Conservation (phyloP, 1,140 invertebrate genomes). For the Andrena cerasifolii region DNA sequence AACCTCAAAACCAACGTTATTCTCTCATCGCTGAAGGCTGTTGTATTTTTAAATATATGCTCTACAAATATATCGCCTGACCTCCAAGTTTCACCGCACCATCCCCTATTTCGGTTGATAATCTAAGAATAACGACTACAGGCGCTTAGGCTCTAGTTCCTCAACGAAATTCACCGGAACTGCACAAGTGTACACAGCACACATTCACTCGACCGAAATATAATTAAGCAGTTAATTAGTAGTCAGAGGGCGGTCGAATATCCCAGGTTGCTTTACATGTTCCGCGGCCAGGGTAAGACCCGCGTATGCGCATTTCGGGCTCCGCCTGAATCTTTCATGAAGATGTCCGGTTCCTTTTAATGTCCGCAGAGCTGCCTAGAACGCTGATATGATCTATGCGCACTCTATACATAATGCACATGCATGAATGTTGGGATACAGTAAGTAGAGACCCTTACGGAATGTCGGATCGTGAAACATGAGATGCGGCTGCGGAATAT, state of each 20-base stretch:
- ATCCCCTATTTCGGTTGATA: background rate
- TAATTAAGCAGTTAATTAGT: conserved; percentile 19
- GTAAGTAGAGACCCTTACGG: conserved; percentile 16
- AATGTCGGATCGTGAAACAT: conserved; percentile 49
- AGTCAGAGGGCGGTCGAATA: background rate
- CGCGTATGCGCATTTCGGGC: conserved; percentile 14
- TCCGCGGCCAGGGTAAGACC: conserved; percentile 12
- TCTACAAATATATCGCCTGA: too few species aligned
- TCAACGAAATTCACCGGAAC: background rate
- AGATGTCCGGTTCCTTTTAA: conserved; percentile 52
- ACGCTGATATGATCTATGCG: conserved; percentile 52
- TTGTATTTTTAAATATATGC: too few species aligned
- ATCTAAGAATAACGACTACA: background rate
- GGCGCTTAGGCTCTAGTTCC: too few species aligned
- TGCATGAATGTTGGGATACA: conserved; percentile 45
- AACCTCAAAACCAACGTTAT: too few species aligned
- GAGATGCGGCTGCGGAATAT: conserved; percentile 40
- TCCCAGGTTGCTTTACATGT: background rate
- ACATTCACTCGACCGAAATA: background rate
- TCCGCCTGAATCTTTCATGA: conserved; percentile 56
- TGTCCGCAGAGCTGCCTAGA: conserved; percentile 30
- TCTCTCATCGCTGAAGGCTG: too few species aligned
- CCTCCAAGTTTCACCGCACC: background rate
- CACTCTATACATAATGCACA: conserved; percentile 55
- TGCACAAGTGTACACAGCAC: background rate